Evolutionary conservation across 2,888 invertebrate genomes (phyloP).

Genomic region (Cerceris rybyensis): DNA sequence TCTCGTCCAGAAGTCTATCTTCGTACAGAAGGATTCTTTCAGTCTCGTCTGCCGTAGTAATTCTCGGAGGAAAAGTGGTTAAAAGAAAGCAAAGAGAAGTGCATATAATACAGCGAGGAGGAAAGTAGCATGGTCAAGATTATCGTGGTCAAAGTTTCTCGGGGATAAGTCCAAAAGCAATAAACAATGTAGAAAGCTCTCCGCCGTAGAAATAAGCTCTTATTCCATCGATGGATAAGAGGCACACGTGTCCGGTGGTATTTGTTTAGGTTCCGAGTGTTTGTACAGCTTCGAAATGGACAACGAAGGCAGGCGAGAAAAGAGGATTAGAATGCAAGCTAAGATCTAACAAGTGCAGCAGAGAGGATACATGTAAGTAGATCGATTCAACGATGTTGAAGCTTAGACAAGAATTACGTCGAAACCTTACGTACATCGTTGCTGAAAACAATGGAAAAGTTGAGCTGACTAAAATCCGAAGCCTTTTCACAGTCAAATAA

Average conservation of each 20-base stretch:
- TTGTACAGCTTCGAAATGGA: slow-evolving; percentile 62
- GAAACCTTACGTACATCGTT: slow-evolving; percentile 35
- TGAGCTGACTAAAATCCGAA: slow-evolving; percentile 27
- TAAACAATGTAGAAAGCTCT: slow-evolving; percentile 1
- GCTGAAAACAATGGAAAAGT: slow-evolving; percentile 27
- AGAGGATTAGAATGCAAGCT: slow-evolving; percentile 51
- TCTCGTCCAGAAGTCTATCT: too few species aligned
- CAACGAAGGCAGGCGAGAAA: slow-evolving; percentile 33
- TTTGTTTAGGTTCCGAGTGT: slow-evolving; percentile 70
- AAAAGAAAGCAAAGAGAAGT: too few species aligned
- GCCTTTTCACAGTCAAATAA: slow-evolving; percentile 17
- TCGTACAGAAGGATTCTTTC: too few species aligned
- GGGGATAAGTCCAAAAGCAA: not conserved
- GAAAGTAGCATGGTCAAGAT: too few species aligned
- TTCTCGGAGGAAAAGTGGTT: too few species aligned
- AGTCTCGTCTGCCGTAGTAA: too few species aligned
- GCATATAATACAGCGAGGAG: too few species aligned
- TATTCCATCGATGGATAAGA: slow-evolving; percentile 56
- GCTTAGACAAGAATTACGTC: slow-evolving; percentile 21
- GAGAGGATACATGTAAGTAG: slow-evolving; percentile 61
- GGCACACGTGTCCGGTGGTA: slow-evolving; percentile 56
- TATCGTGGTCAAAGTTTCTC: not conserved
- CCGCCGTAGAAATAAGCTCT: slow-evolving; percentile 59
- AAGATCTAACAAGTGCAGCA: slow-evolving; percentile 22
- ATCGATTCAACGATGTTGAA: slow-evolving; percentile 58